These are phyloP conservation scores for Acyrthosiphon pisum DNA, from an alignment of 1,140 invertebrate species.

Conservation along the genomic window DNA sequence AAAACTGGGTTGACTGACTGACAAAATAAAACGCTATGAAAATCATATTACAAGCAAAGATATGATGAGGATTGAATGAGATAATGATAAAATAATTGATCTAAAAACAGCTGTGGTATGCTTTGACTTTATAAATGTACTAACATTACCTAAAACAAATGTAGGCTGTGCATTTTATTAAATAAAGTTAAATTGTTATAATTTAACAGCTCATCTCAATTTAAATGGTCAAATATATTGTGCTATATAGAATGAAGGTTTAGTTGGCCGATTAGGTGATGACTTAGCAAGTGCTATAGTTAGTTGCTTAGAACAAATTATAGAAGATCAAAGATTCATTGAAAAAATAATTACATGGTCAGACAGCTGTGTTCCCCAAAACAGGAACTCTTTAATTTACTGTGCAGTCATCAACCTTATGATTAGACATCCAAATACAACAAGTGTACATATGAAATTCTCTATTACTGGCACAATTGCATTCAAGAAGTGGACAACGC, in stretches of 20 bases:
- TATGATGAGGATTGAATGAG: background rate
- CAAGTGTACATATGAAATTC: background rate
- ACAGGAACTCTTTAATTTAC: background rate
- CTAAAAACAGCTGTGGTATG: background rate
- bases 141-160: background rate
- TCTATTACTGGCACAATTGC: background rate
- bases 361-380: background rate
- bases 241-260: background rate
- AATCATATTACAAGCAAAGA: background rate
- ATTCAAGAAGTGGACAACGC: background rate
- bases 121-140: background rate
- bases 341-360: conserved; percentile 1
- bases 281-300: background rate
- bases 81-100: conserved; percentile 13
- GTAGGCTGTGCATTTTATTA: background rate
- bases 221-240: background rate
- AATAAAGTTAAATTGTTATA: background rate
- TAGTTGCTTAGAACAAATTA: background rate
- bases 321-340: background rate
- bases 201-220: background rate
- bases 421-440: background rate
- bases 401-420: background rate
- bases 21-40: no score
- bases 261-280: background rate
- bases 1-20: no score